Base-by-base conservation (phyloP, 2,797 vertebrate species). In the Balearica regulorum region DNA sequence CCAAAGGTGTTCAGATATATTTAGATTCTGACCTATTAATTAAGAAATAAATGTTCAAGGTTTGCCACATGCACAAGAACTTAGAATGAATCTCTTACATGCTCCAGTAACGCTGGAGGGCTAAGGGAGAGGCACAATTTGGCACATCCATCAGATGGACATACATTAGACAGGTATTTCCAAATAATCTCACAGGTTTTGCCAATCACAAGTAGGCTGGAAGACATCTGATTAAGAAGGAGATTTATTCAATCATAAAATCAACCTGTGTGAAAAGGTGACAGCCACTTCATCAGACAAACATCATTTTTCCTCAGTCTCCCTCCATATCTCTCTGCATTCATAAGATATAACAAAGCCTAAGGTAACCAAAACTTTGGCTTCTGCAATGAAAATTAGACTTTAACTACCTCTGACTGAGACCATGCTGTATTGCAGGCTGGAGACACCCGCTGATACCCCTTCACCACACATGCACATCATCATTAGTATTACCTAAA, bases 391-490 rank as follows among this genome's bases (percentile, higher is more conserved):
- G 20, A 58, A 65, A 76, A 41, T 64, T 41, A 60, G 60, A 16
- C 22, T 62, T 76, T 46, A 39, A 31, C 25, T 68, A 48, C 6
- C 10, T 48, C 43, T 71, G 31, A 39, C 26, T 48, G 33, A 72
- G 29, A 48, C 16, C 5, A 6, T 21, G 14, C 35, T 69, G 5
- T 68, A 64, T 33, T 35, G 24, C 57, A 72, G 24, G 12, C 48
- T 91, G n/a, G n/a, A 78, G 33, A 60, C 6, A n/a, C 19, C 5
- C 55, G 61, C 16, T 1, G 1, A 49, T 7, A 54, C 1, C 12
- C 6, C 26, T 5, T 72, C n/a, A 48, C 6, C 22, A 51, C 35
- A 35, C 44, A 41, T 0, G 1, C 19, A 46, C 1, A 0, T 14
- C 43, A 20, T 39, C 29, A 28, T 62, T 87, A 37, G 6, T 54